These are phyloP conservation scores for Karalla daura DNA, from an alignment of 2,797 vertebrate genomes.

Conservation along the genomic window DNA sequence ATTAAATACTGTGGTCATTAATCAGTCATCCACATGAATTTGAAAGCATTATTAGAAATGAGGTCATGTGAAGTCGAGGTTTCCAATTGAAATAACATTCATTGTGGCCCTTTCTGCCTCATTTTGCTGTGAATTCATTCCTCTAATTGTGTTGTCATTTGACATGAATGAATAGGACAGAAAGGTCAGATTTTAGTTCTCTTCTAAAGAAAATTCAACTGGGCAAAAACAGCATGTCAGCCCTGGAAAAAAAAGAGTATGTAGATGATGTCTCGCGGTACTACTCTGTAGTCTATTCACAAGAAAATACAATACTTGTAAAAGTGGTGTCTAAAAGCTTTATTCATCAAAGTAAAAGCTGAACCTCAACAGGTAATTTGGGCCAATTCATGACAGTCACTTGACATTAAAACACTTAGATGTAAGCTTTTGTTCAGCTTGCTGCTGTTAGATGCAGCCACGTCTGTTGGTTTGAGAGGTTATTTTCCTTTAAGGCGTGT, in stretches of 20 bases:
- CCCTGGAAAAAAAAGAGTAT: not conserved
- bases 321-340: slow-evolving; percentile 13
- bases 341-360: not conserved
- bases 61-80: not conserved
- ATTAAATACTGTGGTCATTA: not conserved
- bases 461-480: not conserved
- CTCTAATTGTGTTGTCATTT: slow-evolving; percentile 11
- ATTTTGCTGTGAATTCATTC: not conserved
- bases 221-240: not conserved
- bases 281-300: not conserved
- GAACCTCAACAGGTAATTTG: not conserved
- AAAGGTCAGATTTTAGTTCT: slow-evolving; percentile 18
- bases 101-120: not conserved
- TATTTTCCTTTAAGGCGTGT: not conserved
- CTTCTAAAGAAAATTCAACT: not conserved
- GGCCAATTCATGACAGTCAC: not conserved
- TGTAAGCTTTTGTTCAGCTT: not conserved
- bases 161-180: slow-evolving; percentile 1
- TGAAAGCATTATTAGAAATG: not conserved
- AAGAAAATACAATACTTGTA: not conserved
- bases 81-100: not conserved
- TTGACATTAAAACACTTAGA: not conserved
- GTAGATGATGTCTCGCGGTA: not conserved
- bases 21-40: not conserved
- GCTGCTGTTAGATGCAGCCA: not conserved